Evolutionary conservation across 1,140 invertebrate species (phyloP), one percentile per base, ranked within the genome.

Genomic region (Hyles vespertilio): DNA sequence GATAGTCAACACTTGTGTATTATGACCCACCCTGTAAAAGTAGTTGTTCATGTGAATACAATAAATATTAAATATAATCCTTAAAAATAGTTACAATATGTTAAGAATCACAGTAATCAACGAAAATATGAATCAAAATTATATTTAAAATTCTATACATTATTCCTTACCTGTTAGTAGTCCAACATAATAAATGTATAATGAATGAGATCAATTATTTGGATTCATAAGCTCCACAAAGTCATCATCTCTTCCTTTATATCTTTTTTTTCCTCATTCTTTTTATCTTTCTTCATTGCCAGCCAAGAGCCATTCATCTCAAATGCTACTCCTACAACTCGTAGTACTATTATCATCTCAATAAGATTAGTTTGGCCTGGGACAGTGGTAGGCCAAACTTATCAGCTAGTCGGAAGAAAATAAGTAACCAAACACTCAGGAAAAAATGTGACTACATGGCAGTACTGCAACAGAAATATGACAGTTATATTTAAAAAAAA

Each of bases 321-420:
- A 91, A 96, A 97, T 6, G 96, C 96, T 32, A 98, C 86, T 48
- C 96, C 96, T 49, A 96, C 92, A 52, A 97, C 93, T 92, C 97
- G 94, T 4, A 98, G 83, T 4, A 97, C 98, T 36, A 98, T 90
- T 64, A 98, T 95, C 94, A 98, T 97, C 81, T 97, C 95, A 58
- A 98, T 93, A 43, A 97, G 93, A 91, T 98, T 98, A 0, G 95
- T 95, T 74, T 97, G 94, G 7, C 94, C 92, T 2, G 95, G 4
- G 94, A 89, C 56, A 91, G 87, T 50, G 94, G 92, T 46, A 97
- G 79, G 5, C 96, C 96, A 90, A 97, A 93, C 72, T 92, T 92
- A 64, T 93, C 90, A 36, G 92, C 92, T 43, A 94, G 89, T 36
- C 97, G 94, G 77, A 98, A 97, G 81, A 98, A 93, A 8, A 96